phyloP scores from a whole-genome alignment of 2,113 vertebrate species.

The Mesitornis unicolor region DNA sequence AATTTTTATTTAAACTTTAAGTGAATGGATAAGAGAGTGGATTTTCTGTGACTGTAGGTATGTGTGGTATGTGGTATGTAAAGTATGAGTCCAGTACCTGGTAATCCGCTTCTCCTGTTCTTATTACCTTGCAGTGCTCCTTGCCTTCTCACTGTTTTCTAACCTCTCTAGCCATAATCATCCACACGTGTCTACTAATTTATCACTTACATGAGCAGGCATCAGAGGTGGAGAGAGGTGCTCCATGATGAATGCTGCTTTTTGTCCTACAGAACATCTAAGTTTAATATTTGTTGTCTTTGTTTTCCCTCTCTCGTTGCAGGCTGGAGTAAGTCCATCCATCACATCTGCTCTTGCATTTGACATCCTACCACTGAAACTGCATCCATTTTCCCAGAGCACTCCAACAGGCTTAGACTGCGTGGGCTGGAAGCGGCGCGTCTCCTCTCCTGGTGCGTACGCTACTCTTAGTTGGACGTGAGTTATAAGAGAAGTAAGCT shows the following conservation, averaged over 20 bases:
- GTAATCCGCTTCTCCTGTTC: background rate
- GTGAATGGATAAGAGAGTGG: background rate
- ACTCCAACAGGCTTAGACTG: constrained; percentile 82
- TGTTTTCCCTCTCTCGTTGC: background rate
- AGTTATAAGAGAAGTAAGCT: background rate
- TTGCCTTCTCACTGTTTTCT: background rate
- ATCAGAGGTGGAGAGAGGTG: background rate
- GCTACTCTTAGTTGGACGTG: background rate
- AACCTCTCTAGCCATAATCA: background rate
- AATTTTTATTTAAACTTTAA: background rate
- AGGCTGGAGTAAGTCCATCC: constrained; percentile 64
- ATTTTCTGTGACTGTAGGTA: background rate
- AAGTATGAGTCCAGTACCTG: background rate
- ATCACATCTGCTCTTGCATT: constrained; percentile 55
- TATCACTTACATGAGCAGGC: background rate
- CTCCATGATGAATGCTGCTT: background rate
- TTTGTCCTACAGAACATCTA: background rate
- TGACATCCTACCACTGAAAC: constrained; percentile 66
- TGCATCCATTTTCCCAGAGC: constrained; percentile 82
- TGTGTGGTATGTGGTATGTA: background rate
- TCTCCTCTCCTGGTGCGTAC: constrained; percentile 71
- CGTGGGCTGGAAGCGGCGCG: constrained; percentile 67
- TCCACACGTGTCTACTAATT: background rate
- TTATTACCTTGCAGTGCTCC: background rate
- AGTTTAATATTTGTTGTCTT: background rate